Base-by-base conservation (phyloP, 2,797 vertebrate genomes). In the Tenualosa ilisha region DNA sequence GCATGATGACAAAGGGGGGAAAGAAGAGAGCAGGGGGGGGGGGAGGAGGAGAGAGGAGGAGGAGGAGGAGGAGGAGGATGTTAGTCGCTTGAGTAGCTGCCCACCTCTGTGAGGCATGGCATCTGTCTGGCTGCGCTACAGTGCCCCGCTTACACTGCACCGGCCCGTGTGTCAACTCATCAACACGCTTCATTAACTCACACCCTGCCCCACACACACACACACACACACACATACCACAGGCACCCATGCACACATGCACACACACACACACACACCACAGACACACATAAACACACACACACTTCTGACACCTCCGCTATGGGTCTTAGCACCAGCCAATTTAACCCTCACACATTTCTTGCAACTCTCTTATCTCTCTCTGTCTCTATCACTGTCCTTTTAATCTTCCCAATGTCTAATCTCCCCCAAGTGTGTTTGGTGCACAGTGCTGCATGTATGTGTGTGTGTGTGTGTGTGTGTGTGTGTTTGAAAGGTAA, bases 161-260 rank as follows among this genome's bases (percentile, higher is more conserved):
- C 7, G 22, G 61, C 24, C 61, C 13, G 51, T 53, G 56, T 59
- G 56, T 59, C 17, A 81, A 82, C 86, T 20, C 26, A 65, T 84
- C 79, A 31, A 0, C 75, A 85, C 3, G n/a, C 61, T 87, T 86
- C 82, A 63, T 85, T 87, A 49, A 84, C 53, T 82, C 46, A 46
- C 7, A 46, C 46, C 3, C 46, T 0, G 4, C 3, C 46, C n/a
- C n/a, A n/a, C n/a, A n/a, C n/a, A n/a, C n/a, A n/a, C n/a, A 46
- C 46, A 46, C 46, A 46, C 46, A 46, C 46, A 46, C 46, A 3
- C 46, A 46, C 7, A 46, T 7, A 46, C 46, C 46, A 46, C 46
- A 46, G 46, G 7, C 46, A 46, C 46, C 3, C 46, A 46, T 46
- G 46, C 59, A 43, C 11, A 0, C 17, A 15, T 22, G 50, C 24